Evolutionary conservation across 2,797 vertebrate species (phyloP).

Genomic region (Smutsia gigantea): DNA sequence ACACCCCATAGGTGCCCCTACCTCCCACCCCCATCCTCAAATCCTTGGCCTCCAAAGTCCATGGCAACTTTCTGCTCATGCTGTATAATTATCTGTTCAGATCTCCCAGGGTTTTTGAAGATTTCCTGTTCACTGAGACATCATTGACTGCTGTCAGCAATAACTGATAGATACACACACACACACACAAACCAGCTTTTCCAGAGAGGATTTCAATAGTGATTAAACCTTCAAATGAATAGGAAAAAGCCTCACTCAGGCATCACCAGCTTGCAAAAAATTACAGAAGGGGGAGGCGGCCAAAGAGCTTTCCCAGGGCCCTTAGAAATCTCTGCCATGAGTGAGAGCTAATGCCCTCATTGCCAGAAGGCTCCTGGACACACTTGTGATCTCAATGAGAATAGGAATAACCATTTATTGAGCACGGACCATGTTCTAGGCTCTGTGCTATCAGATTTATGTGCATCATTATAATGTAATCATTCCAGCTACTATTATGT

Average conservation of each 20-base stretch:
- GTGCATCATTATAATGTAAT: not conserved
- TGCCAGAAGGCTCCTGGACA: not conserved
- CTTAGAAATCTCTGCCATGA: not conserved
- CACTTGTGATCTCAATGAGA: not conserved
- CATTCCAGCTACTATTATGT: not conserved
- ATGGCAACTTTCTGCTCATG: not conserved
- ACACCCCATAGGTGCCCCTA: accelerated
- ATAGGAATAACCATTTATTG: not conserved
- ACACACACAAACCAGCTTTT: not conserved
- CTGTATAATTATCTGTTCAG: not conserved
- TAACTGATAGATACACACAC: not conserved
- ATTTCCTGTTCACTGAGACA: not conserved
- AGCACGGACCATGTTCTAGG: not conserved
- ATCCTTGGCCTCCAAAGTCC: not conserved
- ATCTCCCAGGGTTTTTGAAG: not conserved
- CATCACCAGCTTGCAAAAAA: not conserved
- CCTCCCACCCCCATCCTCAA: not conserved
- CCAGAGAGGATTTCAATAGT: not conserved
- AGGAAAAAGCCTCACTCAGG: not conserved
- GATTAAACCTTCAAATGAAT: not conserved
- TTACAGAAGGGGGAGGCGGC: not conserved
- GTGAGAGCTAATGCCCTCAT: not conserved
- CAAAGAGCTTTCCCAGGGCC: not conserved
- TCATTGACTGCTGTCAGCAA: no score
- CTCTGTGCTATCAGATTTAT: not conserved